Evolutionary conservation across 23 tunicate species (phyloP), one percentile per base, ranked within the genome.

Genomic region (Styela plicata): DNA sequence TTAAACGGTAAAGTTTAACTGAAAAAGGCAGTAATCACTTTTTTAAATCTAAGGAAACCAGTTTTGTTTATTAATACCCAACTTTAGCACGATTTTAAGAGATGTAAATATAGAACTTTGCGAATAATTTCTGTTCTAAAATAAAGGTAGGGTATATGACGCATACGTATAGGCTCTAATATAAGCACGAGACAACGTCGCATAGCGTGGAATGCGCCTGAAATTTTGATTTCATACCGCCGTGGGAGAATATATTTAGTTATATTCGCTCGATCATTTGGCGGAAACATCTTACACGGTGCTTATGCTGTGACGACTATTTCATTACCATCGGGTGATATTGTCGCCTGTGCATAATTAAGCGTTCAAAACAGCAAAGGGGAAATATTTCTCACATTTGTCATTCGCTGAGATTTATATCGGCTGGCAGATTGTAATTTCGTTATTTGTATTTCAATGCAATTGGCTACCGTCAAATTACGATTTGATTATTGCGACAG

Each of bases 201-300:
- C 57, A 5, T 13, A 13, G 57, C 57, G 57, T 44, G 57, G 57
- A 44, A 44, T 44, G 57, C 13, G 57, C 81, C n/a, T 76, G 81
- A 53, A 76, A 76, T 76, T 76, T 24, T 28, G 53, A 33, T 76
- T 76, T 44, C 81, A 36, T 25, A 76, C 63, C 63, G 31, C 33
- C 81, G 81, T 76, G 81, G 53, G 81, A 76, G 81, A 76, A 76
- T 76, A 25, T 1, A 36, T 76, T 28, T 24, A 30, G 77, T 31
- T 32, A 26, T 30, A 71, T 13, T 71, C 3, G 2, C 57, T 44
- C 57, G 57, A 71, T 71, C 77, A 71, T 36, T 26, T 32, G 34
- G 36, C 77, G 77, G 77, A 71, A 71, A 71, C 34, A 21, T 71
- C 34, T n/a, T 71, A 71, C 77, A 71, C 57, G 57, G 57, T 44